Conservation (phyloP, 1,140 invertebrate genomes). For the Palaemon carinicauda region DNA sequence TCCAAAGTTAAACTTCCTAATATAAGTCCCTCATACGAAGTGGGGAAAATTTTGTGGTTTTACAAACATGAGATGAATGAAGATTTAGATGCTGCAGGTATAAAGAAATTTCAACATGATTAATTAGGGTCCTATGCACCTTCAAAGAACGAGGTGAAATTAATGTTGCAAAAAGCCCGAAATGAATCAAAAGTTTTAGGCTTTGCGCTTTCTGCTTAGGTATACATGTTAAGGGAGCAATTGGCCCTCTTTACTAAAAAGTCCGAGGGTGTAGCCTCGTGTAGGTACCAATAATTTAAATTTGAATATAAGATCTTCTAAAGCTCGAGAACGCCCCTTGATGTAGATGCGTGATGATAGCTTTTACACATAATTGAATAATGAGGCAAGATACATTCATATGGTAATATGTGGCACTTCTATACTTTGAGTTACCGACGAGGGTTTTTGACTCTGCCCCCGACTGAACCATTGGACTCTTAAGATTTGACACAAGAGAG, state of each 20-base stretch:
- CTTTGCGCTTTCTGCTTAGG: conserved; percentile 30
- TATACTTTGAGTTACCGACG: neutral
- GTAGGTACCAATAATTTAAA: conserved; percentile 43
- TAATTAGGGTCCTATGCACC: conserved; percentile 42
- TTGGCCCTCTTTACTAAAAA: conserved; percentile 2
- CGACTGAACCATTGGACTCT: neutral
- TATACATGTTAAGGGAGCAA: conserved; percentile 41
- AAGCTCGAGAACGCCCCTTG: conserved; percentile 20
- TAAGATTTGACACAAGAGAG: neutral
- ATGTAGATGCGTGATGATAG: conserved; percentile 41
- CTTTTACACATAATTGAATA: conserved; percentile 31
- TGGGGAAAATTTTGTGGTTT: too few species aligned
- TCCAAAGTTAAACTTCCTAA: neutral
- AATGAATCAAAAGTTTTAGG: conserved; percentile 6
- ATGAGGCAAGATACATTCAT: conserved; percentile 42
- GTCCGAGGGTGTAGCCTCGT: conserved; percentile 21
- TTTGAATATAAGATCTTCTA: conserved; percentile 43
- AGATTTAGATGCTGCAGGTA: conserved; percentile 32
- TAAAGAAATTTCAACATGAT: conserved; percentile 55
- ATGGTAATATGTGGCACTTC: conserved; percentile 42
- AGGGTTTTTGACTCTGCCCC: neutral
- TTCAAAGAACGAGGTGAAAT: conserved; percentile 39
- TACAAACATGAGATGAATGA: conserved; percentile 42
- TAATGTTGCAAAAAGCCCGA: conserved; percentile 39
- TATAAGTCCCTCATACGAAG: too few species aligned